Base-by-base conservation (phyloP, 2,888 invertebrate species). In the Magallana nippona region DNA sequence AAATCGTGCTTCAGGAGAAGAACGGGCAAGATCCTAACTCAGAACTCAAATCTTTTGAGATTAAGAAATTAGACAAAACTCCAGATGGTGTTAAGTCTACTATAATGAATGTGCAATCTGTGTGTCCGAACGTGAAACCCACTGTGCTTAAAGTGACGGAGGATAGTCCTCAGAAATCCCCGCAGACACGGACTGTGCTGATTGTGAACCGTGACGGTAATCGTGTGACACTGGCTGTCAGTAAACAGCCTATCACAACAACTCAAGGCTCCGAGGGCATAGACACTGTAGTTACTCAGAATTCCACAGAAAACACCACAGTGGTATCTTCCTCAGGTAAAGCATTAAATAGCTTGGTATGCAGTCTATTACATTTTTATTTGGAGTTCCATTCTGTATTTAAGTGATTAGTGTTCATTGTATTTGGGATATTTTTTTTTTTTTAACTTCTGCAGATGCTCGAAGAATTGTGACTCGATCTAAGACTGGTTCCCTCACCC, bases 381-480 rank as follows among this genome's bases (percentile, higher is more conserved):
- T n/a, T 17, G n/a, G 19, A n/a, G 19, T n/a, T 15, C 13, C 17
- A n/a, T 55, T 19, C 55, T 32, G 56, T 15, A 60, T 60, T n/a
- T 60, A 8, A 8, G 62, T 17, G n/a, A 60, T 60, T 78, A 78
- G 44, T 17, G 44, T 44, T 44, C n/a, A 56, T 78, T 44, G 44
- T 44, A 44, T 8, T 8, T 44, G 5, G 44, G 8, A 1, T 44
- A 44, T 8, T 44, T 44, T 44, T 44, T 78, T 27, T 8, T 44
- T 44, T 44, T 44, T 78, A 17, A n/a, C 15, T 27, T 44, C 63
- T 81, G n/a, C 82, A 85, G 91, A 90, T 80, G 88, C 89, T 15
- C 85, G 91, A 27, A 95, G 95, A 62, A 96, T 97, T 94, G 96
- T 97, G 93, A 96, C 97, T 93, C 96, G 97, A 95, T 96, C 97